Evolutionary conservation across 2,888 invertebrate species (phyloP), one percentile per base, ranked within the genome.

Genomic region (Diabrotica balteata): DNA sequence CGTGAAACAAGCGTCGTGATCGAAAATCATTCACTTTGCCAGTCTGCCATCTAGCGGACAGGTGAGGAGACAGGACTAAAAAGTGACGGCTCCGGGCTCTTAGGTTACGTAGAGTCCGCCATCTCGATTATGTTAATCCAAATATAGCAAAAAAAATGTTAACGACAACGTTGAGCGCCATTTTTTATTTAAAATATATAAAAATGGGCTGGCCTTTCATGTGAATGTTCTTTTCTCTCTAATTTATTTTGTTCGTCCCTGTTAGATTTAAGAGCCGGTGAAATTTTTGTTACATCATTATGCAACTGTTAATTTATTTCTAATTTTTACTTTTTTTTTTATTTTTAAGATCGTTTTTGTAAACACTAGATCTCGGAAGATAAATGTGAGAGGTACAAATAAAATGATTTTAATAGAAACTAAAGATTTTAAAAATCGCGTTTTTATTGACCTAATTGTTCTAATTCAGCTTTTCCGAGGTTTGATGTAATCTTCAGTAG

Each of bases 1-100:
- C 69, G 94, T 93, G 68, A 94, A 95, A 84, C 94, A 94, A 83
- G 85, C 87, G 81, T 91, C 91, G 88, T 91, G 91, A 91, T 87
- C 90, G 85, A 86, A 86, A 82, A 86, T 81, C 71, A 81, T 86
- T 78, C 81, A 77, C 74, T 81, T 80, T 73, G 81, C 81, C 76
- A 78, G 80, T 67, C 71, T 76, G 65, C 70, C 69, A 53, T 69
- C 73, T 73, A 68, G 71, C 73, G 73, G 72, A 68, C 71, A 67
- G 66, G 68, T 57, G 66, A 59, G 67, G 59, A 69, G 66, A 68
- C 60, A 68, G 73, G 70, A 66, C 59, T 70, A 71, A 60, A 68
- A 54, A 70, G 70, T 50, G 63, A 55, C 59, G 68, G 70, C 67
- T 51, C 64, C 65, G 70, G 72, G 66, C 11, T 58, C 59, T 58